Conservation (phyloP, 92 coral and sea anemone species). For the Porites lobata region DNA sequence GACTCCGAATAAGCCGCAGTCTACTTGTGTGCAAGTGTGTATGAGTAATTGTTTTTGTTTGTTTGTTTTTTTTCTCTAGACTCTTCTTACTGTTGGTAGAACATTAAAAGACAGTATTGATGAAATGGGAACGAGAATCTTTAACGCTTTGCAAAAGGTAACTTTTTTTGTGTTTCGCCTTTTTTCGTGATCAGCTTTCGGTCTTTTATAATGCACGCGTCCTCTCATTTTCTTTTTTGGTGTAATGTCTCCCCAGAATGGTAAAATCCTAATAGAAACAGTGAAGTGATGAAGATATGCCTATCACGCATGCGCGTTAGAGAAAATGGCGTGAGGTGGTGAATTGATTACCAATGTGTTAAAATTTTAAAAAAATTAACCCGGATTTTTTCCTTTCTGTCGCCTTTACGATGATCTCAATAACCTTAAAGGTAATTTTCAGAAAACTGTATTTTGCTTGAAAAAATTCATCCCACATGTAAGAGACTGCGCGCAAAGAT, state of each 20-base stretch:
- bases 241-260: not conserved
- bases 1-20: no score
- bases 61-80: conserved; percentile 17
- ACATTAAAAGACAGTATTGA: conserved; percentile 59
- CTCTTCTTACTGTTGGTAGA: conserved; percentile 66
- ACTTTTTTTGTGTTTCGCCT: no score
- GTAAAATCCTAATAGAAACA: not conserved
- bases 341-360: no score
- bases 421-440: not conserved
- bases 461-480: conserved; percentile 35
- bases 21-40: no score
- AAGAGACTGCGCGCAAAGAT: not conserved
- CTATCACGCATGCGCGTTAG: conserved; percentile 41
- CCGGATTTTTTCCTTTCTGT: not conserved
- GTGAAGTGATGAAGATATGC: not conserved
- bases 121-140: conserved; percentile 79
- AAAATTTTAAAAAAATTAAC: not conserved
- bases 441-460: not conserved
- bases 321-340: not conserved
- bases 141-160: conserved; percentile 77
- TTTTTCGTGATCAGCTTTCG: no score
- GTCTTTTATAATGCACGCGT: not conserved
- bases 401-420: not conserved
- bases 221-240: not conserved
- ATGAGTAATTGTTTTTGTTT: no score